A percentile compares a stretch with the other conserved stretches of the same genome.
Evolutionary conservation across 1,140 invertebrate genomes (phyloP).

Genomic region (Mizuhopecten yessoensis): DNA sequence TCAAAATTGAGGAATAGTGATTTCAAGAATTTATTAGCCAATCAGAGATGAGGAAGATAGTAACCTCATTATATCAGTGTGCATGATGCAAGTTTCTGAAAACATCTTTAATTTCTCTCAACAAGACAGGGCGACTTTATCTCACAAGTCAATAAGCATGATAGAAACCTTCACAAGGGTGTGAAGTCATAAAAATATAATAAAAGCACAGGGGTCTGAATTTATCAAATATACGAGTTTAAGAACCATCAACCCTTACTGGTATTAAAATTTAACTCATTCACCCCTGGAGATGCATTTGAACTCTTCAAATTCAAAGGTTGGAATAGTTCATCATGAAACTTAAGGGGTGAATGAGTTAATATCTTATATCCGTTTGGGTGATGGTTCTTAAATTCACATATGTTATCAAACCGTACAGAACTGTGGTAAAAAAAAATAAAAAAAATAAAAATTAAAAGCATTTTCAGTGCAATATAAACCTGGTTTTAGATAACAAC

Average conservation of each 20-base stretch:
- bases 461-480: background rate
- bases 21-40: too few relatives aligned
- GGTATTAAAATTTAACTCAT: too few relatives aligned
- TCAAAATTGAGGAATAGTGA: background rate
- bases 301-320: too few relatives aligned
- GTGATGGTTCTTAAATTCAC: background rate
- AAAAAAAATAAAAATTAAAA: constrained; percentile 3
- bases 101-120: too few relatives aligned
- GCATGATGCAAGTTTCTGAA: too few relatives aligned
- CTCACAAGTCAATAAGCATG: too few relatives aligned
- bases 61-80: too few relatives aligned
- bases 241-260: background rate
- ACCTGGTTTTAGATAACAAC: background rate
- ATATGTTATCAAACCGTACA: constrained; percentile 4
- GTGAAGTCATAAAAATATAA: background rate
- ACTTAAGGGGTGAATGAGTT: background rate
- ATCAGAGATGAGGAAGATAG: background rate
- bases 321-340: too few relatives aligned
- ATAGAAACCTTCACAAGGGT: background rate
- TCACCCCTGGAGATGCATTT: too few relatives aligned
- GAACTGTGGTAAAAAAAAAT: background rate
- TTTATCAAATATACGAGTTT: background rate
- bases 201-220: background rate
- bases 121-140: too few relatives aligned
- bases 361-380: background rate